A percentile compares a stretch with the other conserved stretches of the same genome.
Evolutionary conservation across 2,113 vertebrate species (phyloP).

Genomic region (Lagopus muta): DNA sequence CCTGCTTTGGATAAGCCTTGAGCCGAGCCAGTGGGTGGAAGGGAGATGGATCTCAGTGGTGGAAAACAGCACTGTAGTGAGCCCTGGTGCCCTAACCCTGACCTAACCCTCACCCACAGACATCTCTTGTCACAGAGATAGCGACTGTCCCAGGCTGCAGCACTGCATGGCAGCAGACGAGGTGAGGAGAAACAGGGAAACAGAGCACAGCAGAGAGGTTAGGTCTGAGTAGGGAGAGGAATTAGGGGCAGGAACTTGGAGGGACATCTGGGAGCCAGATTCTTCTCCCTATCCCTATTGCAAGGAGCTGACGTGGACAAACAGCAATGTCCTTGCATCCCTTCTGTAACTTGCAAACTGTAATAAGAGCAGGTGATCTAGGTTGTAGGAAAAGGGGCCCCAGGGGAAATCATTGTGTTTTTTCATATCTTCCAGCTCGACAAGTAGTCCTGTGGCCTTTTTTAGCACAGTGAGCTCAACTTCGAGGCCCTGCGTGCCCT

Average conservation of each 20-base stretch:
- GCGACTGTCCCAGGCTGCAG: background rate
- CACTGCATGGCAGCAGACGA: background rate
- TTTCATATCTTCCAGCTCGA: background rate
- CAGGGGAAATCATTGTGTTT: background rate
- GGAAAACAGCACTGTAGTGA: background rate
- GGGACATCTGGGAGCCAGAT: conserved; percentile 53
- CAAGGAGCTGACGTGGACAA: background rate
- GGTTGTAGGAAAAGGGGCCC: background rate
- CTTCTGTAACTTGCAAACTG: background rate
- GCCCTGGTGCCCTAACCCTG: background rate
- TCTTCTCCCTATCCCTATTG: background rate
- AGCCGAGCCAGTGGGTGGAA: background rate
- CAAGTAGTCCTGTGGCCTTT: background rate
- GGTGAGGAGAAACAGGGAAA: background rate
- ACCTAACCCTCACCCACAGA: too few species aligned
- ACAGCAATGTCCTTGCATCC: background rate
- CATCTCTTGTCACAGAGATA: background rate
- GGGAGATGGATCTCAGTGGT: background rate
- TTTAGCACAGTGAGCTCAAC: background rate
- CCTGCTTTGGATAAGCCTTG: background rate
- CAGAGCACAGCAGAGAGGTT: background rate
- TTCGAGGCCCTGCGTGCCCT: background rate
- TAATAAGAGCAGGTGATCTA: background rate
- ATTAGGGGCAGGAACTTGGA: conserved; percentile 12
- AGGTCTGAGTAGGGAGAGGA: background rate